Conservation (phyloP, 2,113 vertebrate genomes). For the Asarcornis scutulata region DNA sequence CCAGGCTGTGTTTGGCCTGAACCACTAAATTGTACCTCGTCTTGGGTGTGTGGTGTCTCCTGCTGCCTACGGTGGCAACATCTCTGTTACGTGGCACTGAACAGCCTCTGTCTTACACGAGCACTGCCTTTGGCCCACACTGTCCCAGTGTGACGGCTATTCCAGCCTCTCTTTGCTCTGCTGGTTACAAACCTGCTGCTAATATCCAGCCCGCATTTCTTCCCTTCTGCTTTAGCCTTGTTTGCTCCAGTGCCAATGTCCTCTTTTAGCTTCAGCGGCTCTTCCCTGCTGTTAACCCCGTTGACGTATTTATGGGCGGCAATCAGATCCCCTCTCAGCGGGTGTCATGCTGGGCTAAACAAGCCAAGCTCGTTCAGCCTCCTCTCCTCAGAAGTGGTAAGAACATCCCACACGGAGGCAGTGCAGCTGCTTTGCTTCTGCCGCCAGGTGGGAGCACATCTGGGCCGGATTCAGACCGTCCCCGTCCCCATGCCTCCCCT, state of each 20-base stretch:
- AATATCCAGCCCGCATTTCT: constrained; percentile 43
- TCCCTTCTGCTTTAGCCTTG: constrained; percentile 37
- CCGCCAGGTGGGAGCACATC: background rate
- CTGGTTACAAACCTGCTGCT: constrained; percentile 32
- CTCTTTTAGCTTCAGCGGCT: constrained; percentile 56
- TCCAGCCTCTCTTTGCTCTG: background rate
- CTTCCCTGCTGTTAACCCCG: constrained; percentile 51
- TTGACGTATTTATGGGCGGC: constrained; percentile 66
- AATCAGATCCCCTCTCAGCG: constrained; percentile 58
- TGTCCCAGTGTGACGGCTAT: background rate
- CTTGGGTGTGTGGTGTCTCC: background rate
- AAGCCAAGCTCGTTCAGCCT: constrained; percentile 20
- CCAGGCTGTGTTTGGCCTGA: background rate
- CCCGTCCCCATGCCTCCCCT: accelerated
- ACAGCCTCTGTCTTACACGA: background rate
- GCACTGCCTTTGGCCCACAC: background rate
- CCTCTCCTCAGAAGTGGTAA: constrained; percentile 18
- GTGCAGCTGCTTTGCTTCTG: background rate
- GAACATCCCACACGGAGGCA: background rate
- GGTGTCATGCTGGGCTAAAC: constrained; percentile 64
- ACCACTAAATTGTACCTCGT: background rate
- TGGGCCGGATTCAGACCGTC: background rate
- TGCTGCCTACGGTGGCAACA: background rate
- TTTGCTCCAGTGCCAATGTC: constrained; percentile 59
- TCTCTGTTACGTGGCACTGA: background rate